Evolutionary conservation across 1,140 invertebrate genomes (phyloP).

Genomic region (Nomia melanderi): DNA sequence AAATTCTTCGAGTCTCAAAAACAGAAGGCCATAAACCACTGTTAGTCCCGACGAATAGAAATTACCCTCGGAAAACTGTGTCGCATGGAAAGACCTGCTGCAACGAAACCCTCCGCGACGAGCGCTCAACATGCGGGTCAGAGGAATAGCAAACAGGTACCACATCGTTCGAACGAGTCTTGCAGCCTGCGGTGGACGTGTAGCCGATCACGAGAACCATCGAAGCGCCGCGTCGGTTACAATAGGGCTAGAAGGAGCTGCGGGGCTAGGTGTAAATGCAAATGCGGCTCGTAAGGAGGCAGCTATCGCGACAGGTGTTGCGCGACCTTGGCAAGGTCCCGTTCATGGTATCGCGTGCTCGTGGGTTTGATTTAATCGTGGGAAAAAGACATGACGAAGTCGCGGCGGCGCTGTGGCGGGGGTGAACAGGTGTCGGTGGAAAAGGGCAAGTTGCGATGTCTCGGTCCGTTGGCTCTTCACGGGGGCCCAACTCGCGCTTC

Average conservation of each 20-base stretch:
- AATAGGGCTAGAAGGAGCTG: not conserved
- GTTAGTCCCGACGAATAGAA: no score
- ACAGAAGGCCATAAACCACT: no score
- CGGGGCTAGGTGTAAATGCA: slow-evolving; percentile 5
- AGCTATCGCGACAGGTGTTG: slow-evolving; percentile 65
- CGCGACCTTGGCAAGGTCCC: slow-evolving; percentile 73
- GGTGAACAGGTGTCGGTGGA: slow-evolving; percentile 59
- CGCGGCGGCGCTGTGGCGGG: slow-evolving; percentile 24
- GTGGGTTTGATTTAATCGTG: slow-evolving; percentile 69
- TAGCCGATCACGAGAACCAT: not conserved
- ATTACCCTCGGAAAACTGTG: no score
- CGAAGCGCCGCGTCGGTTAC: not conserved
- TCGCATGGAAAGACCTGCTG: no score
- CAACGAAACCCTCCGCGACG: no score
- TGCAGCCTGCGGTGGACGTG: not conserved
- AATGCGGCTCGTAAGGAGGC: slow-evolving; percentile 11
- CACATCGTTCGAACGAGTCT: not conserved
- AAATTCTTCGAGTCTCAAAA: no score
- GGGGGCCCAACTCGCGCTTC: slow-evolving; percentile 14
- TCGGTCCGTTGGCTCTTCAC: slow-evolving; percentile 60
- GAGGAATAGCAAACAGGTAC: no score
- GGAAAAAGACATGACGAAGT: slow-evolving; percentile 57
- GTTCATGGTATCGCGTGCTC: slow-evolving; percentile 54
- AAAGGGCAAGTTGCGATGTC: slow-evolving; percentile 42
- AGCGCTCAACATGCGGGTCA: no score